Percentiles rank a stretch among this genome's conserved stretches.
phyloP scores from a whole-genome alignment of 2,888 invertebrate species.

The Hirtodrosophila alboralis region DNA sequence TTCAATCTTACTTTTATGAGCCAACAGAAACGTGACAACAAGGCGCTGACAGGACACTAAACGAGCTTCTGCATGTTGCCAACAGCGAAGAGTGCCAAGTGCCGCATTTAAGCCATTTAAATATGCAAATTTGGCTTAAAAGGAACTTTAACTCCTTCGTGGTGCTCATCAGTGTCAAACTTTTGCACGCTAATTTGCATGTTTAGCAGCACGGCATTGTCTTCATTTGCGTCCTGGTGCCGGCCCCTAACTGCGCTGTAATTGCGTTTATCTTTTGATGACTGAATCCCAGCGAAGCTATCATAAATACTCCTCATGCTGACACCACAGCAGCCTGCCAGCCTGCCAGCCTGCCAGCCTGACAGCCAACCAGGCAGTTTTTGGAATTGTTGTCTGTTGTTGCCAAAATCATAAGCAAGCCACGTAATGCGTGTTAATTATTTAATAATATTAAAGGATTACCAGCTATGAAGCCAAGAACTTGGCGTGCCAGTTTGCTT shows the following conservation, averaged over 20 bases:
- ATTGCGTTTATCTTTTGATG: constrained; percentile 78
- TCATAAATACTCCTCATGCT: constrained; percentile 40
- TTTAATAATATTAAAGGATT: constrained; percentile 76
- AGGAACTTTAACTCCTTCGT: constrained; percentile 73
- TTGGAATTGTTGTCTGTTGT: constrained; percentile 12
- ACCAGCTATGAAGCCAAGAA: constrained; percentile 39
- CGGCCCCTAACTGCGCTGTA: constrained; percentile 57
- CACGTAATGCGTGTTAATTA: constrained; percentile 73
- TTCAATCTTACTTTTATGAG: constrained; percentile 78
- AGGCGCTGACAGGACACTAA: constrained; percentile 56
- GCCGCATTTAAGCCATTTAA: constrained; percentile 72
- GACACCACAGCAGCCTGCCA: neutral
- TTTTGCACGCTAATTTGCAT: constrained; percentile 74
- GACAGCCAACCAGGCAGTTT: neutral
- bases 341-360: neutral
- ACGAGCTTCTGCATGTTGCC: constrained; percentile 52
- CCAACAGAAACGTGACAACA: constrained; percentile 73
- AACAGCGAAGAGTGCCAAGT: constrained; percentile 57
- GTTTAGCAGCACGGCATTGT: constrained; percentile 69
- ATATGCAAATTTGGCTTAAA: constrained; percentile 73
- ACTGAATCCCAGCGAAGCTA: constrained; percentile 56
- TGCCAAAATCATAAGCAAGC: constrained; percentile 65
- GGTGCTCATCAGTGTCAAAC: constrained; percentile 52
- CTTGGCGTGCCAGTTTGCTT: constrained; percentile 22
- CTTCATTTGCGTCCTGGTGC: constrained; percentile 38